Base-by-base conservation (phyloP, 2,113 vertebrate species). In the Platichthys flesus region DNA sequence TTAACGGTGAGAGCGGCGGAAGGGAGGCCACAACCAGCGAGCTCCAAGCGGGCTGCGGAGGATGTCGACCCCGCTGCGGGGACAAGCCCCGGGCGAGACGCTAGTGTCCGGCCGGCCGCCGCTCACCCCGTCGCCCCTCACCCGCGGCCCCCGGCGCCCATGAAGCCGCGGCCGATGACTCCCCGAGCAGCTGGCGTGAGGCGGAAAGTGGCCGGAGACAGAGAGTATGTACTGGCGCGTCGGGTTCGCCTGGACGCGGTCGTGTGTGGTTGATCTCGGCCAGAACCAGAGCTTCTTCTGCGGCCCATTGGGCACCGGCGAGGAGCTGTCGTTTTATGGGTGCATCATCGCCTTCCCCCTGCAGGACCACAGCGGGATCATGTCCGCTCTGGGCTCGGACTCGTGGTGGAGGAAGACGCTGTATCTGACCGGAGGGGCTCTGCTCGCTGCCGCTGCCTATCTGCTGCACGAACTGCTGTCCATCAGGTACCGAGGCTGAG, bases 321-420 rank as follows among this genome's bases (percentile, higher is more conserved):
- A 96, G 82, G 95, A 88, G 93, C 95, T 95, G 83, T 95, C 96
- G 85, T 92, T 98, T 90, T 96, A 96, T 94, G 97, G 96, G 92
- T 96, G 95, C 95, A 95, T 97, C 93, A 78, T 98, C 92, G 97
- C 97, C 85, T 96, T 93, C 93, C 97, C 97, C 76, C 93, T 96
- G 95, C 96, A 96, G 94, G 97, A 97, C 90, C 95, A 94, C 94
- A 92, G 96, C 82, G 94, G 95, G 92, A 95, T 96, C 89, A 98
- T 98, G 97, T 96, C 97, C 67, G 96, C 96, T 82, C 85, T 98
- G 95, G 96, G 96, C 83, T 94, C 97, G 37, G 97, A 98, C 88
- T 97, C 97, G 78, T 99, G 97, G 97, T 99, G 97, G 97, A 95
- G 97, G 94, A 98, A 97, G 89, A 98, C 97, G 83, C 94, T 99